Conservation (phyloP, 2,797 vertebrate species). For the Cyprinella venusta region DNA sequence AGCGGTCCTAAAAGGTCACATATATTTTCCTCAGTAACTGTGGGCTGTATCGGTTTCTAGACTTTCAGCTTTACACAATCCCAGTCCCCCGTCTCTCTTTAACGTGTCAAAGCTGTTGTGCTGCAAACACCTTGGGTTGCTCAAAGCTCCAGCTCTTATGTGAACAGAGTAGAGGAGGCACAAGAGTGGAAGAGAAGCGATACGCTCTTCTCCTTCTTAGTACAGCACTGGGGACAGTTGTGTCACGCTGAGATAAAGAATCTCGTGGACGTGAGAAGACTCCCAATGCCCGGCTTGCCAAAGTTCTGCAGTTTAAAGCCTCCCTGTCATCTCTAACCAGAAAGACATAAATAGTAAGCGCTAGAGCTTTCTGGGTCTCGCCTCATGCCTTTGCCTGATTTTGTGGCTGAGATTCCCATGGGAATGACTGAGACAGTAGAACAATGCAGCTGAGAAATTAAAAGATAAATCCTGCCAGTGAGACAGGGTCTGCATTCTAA, state of each 20-base stretch:
- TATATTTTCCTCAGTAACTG: conserved; percentile 3
- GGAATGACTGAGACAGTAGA: conserved; percentile 43
- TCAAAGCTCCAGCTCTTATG: conserved; percentile 33
- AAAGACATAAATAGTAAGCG: conserved; percentile 54
- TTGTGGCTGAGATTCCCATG: conserved; percentile 38
- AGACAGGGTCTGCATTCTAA: conserved; percentile 53
- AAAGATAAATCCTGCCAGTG: conserved; percentile 56
- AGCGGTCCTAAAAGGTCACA: not conserved
- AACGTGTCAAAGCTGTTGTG: conserved; percentile 11
- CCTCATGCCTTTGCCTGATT: conserved; percentile 44
- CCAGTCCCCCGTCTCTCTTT: conserved; percentile 27
- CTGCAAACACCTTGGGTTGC: conserved; percentile 39
- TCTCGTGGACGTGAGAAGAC: conserved; percentile 56
- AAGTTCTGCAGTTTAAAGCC: conserved; percentile 50
- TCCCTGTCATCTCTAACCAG: conserved; percentile 52
- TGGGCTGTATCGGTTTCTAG: conserved; percentile 10
- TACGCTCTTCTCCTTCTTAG: conserved; percentile 45
- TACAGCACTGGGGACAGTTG: conserved; percentile 54
- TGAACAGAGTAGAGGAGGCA: conserved; percentile 27
- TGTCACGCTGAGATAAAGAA: conserved; percentile 60
- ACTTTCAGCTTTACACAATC: conserved; percentile 19
- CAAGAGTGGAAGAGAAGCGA: conserved; percentile 39
- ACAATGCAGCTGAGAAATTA: conserved; percentile 52
- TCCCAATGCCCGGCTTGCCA: conserved; percentile 51
- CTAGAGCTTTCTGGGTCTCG: conserved; percentile 48